Evolutionary conservation across 2,888 invertebrate species (phyloP), one percentile per base, ranked within the genome.

Genomic region (Incurvaria masculella): DNA sequence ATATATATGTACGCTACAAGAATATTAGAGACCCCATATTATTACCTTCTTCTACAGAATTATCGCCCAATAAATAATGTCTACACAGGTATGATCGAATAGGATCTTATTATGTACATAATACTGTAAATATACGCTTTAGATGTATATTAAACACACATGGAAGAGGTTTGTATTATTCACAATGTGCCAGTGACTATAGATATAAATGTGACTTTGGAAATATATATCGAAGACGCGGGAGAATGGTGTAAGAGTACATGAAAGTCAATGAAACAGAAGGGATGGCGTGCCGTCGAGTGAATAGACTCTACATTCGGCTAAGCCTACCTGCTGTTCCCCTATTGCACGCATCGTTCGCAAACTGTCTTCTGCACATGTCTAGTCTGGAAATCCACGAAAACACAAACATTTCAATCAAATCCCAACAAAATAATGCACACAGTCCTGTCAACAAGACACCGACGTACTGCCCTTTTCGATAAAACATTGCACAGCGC

Each of bases 281-380:
- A 20, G 41, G 41, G 21, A 46, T 38, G 40, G 39, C 40, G 46
- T 45, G 45, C 45, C 45, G 17, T 46, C 46, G 49, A 19, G 45
- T 39, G 46, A 50, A 21, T 33, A 40, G n/a, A 38, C 40, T 41
- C 42, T 43, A 27, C 39, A 17, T 44, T 45, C 21, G 19, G 19
- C 21, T 47, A 21, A 49, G 73, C 75, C 86, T 93, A 95, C 95
- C 95, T 92, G 95, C 95, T 64, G 95, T 95, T 84, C 95, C 95
- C 84, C 94, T 89, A 89, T 95, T 95, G 89, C 95, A 95, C 81
- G 89, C 88, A 81, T 93, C 94, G 84, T 89, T 90, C 75, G 91
- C 89, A 84, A 88, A 90, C 82, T 92, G 89, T 84, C 94, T 87
- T 83, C 95, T 89, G 90, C 95, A 95, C 94, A 95, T 95, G 90